Base-by-base conservation (phyloP, 2,888 invertebrate species). In the Monoplex corrugatus region DNA sequence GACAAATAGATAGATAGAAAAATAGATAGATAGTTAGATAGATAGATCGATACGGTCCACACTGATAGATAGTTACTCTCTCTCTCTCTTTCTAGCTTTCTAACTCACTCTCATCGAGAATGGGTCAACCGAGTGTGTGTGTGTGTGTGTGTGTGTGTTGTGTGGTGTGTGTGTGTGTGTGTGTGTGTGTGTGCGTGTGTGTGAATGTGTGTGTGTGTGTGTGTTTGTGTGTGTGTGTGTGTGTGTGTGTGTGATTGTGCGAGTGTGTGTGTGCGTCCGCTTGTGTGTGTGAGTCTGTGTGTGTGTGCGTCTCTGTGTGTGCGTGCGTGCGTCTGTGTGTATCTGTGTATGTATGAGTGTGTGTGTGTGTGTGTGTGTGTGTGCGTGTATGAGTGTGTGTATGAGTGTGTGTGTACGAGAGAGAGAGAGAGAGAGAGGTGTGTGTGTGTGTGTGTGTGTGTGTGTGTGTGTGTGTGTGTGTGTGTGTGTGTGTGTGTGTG, bases 401-500 rank as follows among this genome's bases (percentile, higher is more conserved):
- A 28, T 63, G 63, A 16, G 23, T 63, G 63, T 8, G 8, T 8
- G 63, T 63, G 63, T n/a, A n/a, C n/a, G n/a, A n/a, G n/a, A n/a
- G n/a, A n/a, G n/a, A n/a, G n/a, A n/a, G n/a, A n/a, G n/a, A n/a
- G n/a, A n/a, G 10, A 3, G 10, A 28, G 16, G 63, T 63, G 13
- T 16, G 13, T 63, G 63, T 63, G 13, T 63, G 8, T 63, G 13
- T 16, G 23, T 63, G 63, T 63, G 8, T 63, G 8, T 63, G 13
- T 8, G 63, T 63, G 13, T 16, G 13, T 23, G 63, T 28, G 3
- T 63, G 23, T 8, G 23, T 63, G 13, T 16, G 23, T 63, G 63
- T 63, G 63, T 63, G 63, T 63, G 63, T 63, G 63, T 63, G 63
- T 63, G 63, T 63, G 63, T 63, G 63, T 63, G 63, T 63, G 63